Conservation (phyloP, 2,113 vertebrate species). For the rat (Rattus norvegicus) region GRCr8 NC_086037.1:47615001-47615500, state of each 20-base stretch:
- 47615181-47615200: not conserved
- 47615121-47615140: not conserved
- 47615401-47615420: not conserved
- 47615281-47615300: not conserved
- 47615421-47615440: no score
- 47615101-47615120: not conserved
- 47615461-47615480: not conserved
- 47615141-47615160: not conserved
- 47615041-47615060: not conserved
- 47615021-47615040: not conserved
- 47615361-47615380: not conserved
- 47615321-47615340: not conserved
- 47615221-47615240: not conserved
- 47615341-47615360: not conserved
- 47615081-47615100: rapidly evolving
- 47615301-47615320: not conserved
- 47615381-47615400: not conserved
- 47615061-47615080: rapidly evolving
- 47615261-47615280: not conserved
- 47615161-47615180: not conserved
- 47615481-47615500: not conserved
- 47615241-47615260: not conserved
- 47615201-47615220: not conserved
- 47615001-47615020: not conserved
- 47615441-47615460: not conserved